Evolutionary conservation across 2,113 vertebrate genomes (phyloP).

Genomic region (Vulpes lagopus): DNA sequence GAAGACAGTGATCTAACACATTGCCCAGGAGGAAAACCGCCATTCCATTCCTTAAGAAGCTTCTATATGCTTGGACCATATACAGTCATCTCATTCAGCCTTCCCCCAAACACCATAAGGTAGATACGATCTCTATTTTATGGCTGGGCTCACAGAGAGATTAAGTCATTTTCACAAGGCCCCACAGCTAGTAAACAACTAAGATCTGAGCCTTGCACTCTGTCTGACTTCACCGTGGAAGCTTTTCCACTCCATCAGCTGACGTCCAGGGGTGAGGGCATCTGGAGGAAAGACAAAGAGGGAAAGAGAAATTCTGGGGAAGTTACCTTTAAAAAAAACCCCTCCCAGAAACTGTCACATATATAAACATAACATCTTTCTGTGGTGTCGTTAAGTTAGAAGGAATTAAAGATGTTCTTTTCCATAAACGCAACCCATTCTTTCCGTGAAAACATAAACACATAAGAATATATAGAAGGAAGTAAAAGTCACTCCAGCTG

Average conservation of each 20-base stretch:
- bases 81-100: accelerated
- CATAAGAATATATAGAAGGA: neutral
- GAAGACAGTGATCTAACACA: neutral
- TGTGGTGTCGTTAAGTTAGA: neutral
- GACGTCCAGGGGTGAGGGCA: accelerated
- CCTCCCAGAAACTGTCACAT: neutral
- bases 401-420: neutral
- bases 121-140: neutral
- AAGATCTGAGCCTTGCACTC: no score
- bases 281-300: neutral
- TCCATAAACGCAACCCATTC: neutral
- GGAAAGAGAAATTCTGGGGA: neutral
- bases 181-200: neutral
- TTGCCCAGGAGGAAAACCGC: no score
- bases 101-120: neutral
- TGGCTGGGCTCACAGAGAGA: neutral
- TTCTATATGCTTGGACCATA: accelerated
- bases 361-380: neutral
- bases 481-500: neutral
- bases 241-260: neutral
- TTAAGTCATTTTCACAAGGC: neutral
- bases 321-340: neutral
- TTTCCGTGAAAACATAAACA: neutral
- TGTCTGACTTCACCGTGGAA: neutral
- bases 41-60: accelerated